A percentile compares a stretch with the other conserved stretches of the same genome.
These are phyloP conservation scores for Rhinolophus ferrumequinum DNA, from an alignment of 2,113 vertebrate species.

Conservation along the genomic window DNA sequence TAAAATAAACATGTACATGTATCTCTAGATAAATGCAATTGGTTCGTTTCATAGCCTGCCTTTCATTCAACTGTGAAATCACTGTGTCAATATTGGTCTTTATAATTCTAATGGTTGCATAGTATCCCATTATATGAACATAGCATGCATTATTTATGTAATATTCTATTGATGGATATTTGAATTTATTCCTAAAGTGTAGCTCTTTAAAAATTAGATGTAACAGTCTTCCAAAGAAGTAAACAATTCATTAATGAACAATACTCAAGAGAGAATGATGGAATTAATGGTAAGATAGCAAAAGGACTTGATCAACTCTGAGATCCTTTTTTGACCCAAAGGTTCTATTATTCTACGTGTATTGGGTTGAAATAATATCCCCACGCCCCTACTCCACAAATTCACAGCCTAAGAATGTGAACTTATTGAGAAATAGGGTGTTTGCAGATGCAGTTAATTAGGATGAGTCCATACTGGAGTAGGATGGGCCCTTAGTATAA, in stretches of 20 bases:
- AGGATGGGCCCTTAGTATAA: too few species aligned
- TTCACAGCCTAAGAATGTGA: too few species aligned
- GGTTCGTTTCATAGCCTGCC: not conserved
- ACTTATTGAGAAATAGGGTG: not conserved
- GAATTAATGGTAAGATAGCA: not conserved
- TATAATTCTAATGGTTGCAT: not conserved
- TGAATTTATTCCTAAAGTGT: not conserved
- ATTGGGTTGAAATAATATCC: not conserved
- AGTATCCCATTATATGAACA: not conserved
- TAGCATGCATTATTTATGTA: not conserved
- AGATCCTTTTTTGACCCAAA: not conserved
- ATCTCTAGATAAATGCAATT: not conserved
- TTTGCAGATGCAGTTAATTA: not conserved
- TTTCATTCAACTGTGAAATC: not conserved
- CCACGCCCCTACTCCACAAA: fast-evolving
- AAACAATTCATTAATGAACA: not conserved
- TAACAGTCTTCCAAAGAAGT: not conserved
- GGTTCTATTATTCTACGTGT: not conserved
- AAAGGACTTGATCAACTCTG: not conserved
- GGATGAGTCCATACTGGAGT: not conserved
- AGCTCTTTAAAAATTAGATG: not conserved
- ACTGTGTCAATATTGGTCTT: not conserved
- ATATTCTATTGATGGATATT: not conserved
- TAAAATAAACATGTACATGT: not conserved
- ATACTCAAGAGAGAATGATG: not conserved